Evolutionary conservation across 2,113 vertebrate species (phyloP), one percentile per base, ranked within the genome.

Genomic region (Apeltes quadracus): DNA sequence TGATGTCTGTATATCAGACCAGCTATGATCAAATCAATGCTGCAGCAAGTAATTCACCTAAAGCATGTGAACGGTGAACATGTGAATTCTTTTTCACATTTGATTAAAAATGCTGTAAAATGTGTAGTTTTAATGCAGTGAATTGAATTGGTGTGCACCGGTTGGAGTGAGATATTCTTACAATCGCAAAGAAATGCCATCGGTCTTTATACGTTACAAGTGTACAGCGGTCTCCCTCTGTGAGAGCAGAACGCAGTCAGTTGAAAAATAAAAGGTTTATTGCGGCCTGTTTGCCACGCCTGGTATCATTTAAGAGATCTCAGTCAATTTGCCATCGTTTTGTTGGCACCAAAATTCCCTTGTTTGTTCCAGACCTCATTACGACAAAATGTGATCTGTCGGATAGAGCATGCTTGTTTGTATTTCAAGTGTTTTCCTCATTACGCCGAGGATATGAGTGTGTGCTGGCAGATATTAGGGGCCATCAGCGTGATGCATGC

Each of bases 401-500:
- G 75, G 73, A 88, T 75, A 81, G 54, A 74, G 67, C 44, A 14
- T 20, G 70, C 34, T 32, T 25, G 83, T 81, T 89, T 69, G 75
- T 57, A 55, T 83, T 88, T 87, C 78, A 23, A 87, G 83, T 75
- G 70, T 79, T 84, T 74, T 57, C 77, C 82, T 87, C 83, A 82
- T 88, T 91, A 87, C 69, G 16, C 22, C 1, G 53, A 76, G 67
- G 44, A 63, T 72, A 57, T 44, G 39, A 81, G 68, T 46, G 71
- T 44, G 68, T 66, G 77, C 65, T 84, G 83, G 61, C 75, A 80
- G 73, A 88, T 62, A 91, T 92, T 90, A 87, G 50, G 65, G 39
- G 51, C 75, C 78, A 85, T 92, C 65, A 91, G 70, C 68, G 76
- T 90, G 87, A 90, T 41, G 43, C 51, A 36, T 69, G 81, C 27